phyloP scores from a whole-genome alignment of 2,888 invertebrate genomes.

The Graphium colonna region DNA sequence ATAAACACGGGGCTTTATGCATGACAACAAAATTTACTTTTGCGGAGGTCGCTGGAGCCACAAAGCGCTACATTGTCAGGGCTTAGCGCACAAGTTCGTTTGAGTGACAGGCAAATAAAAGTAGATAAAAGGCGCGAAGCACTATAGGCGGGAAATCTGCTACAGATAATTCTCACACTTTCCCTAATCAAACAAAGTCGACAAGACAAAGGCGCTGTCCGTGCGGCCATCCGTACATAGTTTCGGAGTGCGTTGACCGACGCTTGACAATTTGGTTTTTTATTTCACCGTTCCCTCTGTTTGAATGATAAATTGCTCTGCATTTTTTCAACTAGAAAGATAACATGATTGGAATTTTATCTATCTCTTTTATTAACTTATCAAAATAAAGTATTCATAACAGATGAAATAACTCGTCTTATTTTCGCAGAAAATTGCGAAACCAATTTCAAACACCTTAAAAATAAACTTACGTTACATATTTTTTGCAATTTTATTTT shows the following conservation, averaged over 20 bases:
- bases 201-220: constrained; percentile 32
- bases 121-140: constrained; percentile 54
- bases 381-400: no score
- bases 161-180: constrained; percentile 56
- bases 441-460: no score
- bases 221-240: constrained; percentile 15
- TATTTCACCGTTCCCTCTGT: no score
- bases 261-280: neutral
- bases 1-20: constrained; percentile 65
- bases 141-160: constrained; percentile 31
- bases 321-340: neutral
- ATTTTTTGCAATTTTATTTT: no score
- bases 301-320: neutral
- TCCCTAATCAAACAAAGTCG: constrained; percentile 43
- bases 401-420: no score
- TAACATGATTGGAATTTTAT: no score
- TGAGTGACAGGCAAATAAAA: constrained; percentile 76
- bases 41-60: constrained; percentile 61
- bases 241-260: constrained; percentile 13
- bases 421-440: no score
- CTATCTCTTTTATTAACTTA: no score
- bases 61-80: constrained; percentile 68
- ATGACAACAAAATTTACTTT: constrained; percentile 70
- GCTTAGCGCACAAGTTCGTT: constrained; percentile 54
- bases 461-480: no score